phyloP scores from a whole-genome alignment of 2,888 invertebrate species.

The Phlogophora meticulosa region DNA sequence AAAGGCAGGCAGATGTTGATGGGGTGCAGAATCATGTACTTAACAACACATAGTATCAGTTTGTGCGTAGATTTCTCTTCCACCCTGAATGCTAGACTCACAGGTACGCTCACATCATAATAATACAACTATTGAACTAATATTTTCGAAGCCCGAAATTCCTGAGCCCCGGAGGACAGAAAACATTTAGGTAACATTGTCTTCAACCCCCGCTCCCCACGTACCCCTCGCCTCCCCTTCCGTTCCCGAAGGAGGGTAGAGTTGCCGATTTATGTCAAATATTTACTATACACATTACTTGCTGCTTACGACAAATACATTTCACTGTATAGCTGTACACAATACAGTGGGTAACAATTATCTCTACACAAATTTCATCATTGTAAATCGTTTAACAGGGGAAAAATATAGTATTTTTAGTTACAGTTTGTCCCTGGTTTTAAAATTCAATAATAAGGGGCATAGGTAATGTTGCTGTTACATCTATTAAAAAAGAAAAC shows the following conservation, averaged over 20 bases:
- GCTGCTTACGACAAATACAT: slow-evolving; percentile 70
- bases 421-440: neutral
- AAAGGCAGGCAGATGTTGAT: no score
- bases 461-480: neutral
- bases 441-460: neutral
- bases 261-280: slow-evolving; percentile 69
- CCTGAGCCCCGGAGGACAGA: slow-evolving; percentile 34
- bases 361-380: slow-evolving; percentile 10
- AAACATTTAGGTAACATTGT: slow-evolving; percentile 64
- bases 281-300: slow-evolving; percentile 70
- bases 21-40: no score
- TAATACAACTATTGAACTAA: slow-evolving; percentile 25
- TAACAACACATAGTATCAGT: no score
- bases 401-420: slow-evolving; percentile 8
- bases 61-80: no score
- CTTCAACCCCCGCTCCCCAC: slow-evolving; percentile 42
- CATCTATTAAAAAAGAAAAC: neutral
- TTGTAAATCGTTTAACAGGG: slow-evolving; percentile 15
- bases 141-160: slow-evolving; percentile 51
- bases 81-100: neutral
- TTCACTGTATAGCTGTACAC: slow-evolving; percentile 49
- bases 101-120: neutral
- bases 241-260: slow-evolving; percentile 30
- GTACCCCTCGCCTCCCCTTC: slow-evolving; percentile 23
- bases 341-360: slow-evolving; percentile 22